Percentiles rank a stretch among this genome's conserved stretches.
These are phyloP conservation scores for Echinops telfairi DNA, from an alignment of 2,113 vertebrate genomes.

Conservation along the genomic window DNA sequence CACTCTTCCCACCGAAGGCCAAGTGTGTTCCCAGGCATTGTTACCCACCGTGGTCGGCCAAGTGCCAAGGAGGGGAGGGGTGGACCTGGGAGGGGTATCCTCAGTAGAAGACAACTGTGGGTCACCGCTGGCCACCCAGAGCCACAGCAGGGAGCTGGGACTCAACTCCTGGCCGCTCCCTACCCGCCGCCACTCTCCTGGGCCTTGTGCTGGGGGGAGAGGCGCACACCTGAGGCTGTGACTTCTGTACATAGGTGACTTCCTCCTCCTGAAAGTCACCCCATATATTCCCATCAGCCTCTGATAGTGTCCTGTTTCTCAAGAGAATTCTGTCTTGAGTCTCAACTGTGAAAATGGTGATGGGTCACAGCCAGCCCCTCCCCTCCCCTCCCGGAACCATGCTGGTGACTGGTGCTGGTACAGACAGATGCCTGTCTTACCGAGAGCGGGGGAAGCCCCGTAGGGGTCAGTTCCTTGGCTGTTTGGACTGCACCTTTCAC, in stretches of 20 bases:
- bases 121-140: slow-evolving; percentile 25
- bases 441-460: neutral
- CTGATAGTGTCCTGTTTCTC: neutral
- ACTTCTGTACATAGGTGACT: neutral
- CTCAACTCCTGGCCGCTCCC: neutral
- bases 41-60: neutral
- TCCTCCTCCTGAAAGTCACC: neutral
- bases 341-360: neutral
- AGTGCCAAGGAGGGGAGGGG: neutral
- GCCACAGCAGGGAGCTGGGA: neutral
- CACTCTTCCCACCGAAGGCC: neutral
- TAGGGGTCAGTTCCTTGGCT: neutral
- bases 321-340: neutral
- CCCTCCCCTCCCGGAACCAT: neutral
- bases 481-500: neutral
- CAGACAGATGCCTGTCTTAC: neutral
- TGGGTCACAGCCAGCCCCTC: neutral
- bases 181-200: neutral
- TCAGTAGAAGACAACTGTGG: neutral
- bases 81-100: neutral
- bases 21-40: neutral
- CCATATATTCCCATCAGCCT: neutral
- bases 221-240: neutral
- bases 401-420: neutral
- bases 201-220: slow-evolving; percentile 27